phyloP scores from a whole-genome alignment of 2,797 vertebrate genomes.

The Melanotaenia parkinsoni region DNA sequence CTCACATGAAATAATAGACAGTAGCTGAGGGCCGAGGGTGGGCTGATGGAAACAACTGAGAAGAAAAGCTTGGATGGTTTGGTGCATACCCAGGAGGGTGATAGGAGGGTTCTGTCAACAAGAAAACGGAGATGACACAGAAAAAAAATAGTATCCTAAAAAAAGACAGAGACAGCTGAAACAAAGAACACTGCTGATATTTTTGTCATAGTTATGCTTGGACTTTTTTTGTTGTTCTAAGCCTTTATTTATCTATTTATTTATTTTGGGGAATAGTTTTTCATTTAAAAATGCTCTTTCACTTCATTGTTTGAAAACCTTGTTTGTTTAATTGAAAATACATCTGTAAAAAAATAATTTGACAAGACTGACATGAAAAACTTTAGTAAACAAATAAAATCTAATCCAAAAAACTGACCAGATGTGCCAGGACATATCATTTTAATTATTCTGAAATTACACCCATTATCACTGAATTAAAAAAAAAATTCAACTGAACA shows the following conservation, averaged over 20 bases:
- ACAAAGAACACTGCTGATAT: conserved; percentile 31
- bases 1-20: conserved; percentile 41
- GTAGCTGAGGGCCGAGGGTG: conserved; percentile 45
- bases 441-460: no score
- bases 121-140: conserved; percentile 38
- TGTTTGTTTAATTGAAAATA: no score
- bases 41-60: conserved; percentile 41
- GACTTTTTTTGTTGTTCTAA: background rate
- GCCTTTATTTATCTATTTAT: no score
- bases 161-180: conserved; percentile 12
- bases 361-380: no score
- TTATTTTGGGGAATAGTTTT: no score
- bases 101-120: conserved; percentile 28
- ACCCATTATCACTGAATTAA: background rate
- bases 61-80: conserved; percentile 27
- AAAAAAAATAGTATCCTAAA: conserved; percentile 5
- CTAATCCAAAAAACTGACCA: no score
- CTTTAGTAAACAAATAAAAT: no score
- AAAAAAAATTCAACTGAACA: no score
- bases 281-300: no score
- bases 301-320: no score
- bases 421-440: no score
- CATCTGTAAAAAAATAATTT: no score
- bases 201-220: conserved; percentile 5
- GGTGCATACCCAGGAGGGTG: conserved; percentile 27